Evolutionary conservation across 2,888 invertebrate genomes (phyloP).

Genomic region (Cancer borealis): DNA sequence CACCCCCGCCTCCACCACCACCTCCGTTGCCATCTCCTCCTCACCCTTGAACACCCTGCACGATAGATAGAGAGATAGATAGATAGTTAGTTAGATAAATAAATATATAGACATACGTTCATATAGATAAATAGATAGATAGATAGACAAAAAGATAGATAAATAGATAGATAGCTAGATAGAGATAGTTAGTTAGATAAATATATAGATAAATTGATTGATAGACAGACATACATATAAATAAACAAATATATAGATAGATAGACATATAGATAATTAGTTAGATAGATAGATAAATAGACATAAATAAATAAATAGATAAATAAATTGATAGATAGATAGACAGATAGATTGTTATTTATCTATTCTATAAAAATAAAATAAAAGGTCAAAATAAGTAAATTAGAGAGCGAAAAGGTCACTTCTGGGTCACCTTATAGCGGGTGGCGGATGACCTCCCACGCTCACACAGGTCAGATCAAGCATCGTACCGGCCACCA

Average conservation of each 20-base stretch:
- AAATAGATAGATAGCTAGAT: no score
- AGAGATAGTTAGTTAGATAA: no score
- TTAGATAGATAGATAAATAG: background rate
- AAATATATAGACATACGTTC: background rate
- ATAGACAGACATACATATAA: no score
- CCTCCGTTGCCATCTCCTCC: background rate
- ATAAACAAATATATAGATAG: no score
- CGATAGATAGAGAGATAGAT: background rate
- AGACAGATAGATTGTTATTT: background rate
- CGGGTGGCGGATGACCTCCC: conserved; percentile 96
- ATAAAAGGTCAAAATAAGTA: background rate
- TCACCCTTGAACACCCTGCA: conserved; percentile 56
- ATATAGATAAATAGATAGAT: background rate
- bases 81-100: background rate
- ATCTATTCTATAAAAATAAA: background rate
- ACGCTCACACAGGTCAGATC: conserved; percentile 87
- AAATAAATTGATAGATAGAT: background rate
- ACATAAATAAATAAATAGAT: background rate
- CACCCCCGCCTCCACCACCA: conserved; percentile 31
- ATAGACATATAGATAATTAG: background rate
- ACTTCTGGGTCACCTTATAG: conserved; percentile 84
- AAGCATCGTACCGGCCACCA: conserved; percentile 82
- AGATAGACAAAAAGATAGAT: background rate
- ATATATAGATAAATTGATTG: no score
- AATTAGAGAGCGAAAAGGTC: background rate